phyloP scores from a whole-genome alignment of 2,113 vertebrate species.

The Pristiophorus japonicus region DNA sequence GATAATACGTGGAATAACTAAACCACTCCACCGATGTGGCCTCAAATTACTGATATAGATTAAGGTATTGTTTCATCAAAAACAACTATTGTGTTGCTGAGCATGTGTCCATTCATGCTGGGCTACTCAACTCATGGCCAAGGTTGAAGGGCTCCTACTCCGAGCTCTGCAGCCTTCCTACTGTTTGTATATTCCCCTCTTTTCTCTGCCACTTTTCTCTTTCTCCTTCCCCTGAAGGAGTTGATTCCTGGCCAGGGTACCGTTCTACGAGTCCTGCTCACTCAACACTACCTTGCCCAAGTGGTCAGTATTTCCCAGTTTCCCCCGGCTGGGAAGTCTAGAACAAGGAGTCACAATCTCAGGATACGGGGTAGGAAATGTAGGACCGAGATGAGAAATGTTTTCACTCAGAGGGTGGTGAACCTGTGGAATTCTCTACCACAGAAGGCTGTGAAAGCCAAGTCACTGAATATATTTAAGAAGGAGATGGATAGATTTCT shows the following conservation, averaged over 20 bases:
- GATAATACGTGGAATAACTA: not conserved
- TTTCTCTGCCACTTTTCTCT: not conserved
- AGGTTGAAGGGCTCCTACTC: not conserved
- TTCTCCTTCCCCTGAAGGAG: not conserved
- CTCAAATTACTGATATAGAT: not conserved
- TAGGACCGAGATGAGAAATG: too few relatives aligned
- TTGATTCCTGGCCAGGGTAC: not conserved
- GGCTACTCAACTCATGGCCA: not conserved
- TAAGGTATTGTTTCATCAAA: not conserved
- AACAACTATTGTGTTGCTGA: not conserved
- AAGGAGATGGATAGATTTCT: too few relatives aligned
- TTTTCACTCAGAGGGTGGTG: too few relatives aligned
- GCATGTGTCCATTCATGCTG: not conserved
- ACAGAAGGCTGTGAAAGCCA: too few relatives aligned
- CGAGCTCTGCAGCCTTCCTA: too few relatives aligned
- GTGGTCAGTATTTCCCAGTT: too few relatives aligned
- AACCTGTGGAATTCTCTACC: too few relatives aligned
- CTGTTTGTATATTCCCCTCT: not conserved
- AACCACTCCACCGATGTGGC: not conserved
- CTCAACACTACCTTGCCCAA: not conserved
- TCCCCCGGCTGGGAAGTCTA: too few relatives aligned
- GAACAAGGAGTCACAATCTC: too few relatives aligned
- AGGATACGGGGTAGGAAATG: too few relatives aligned
- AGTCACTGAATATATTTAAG: too few relatives aligned
- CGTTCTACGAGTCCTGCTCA: not conserved